Conservation (phyloP, 2,113 vertebrate genomes). For the Carassius auratus region DNA sequence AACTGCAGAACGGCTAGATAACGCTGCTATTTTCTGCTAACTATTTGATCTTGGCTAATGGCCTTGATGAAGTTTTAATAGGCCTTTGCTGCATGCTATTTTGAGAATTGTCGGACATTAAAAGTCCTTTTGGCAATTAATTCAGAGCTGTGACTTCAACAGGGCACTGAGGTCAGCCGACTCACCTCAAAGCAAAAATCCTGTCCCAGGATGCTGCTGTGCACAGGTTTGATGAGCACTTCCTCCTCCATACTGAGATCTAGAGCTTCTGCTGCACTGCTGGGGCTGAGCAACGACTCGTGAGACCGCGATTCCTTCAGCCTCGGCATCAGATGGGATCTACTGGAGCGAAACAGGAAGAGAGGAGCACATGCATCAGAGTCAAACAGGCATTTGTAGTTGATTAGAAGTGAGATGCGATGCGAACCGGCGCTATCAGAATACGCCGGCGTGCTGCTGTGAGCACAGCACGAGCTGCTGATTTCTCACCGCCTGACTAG, state of each 20-base stretch:
- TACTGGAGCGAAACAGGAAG: constrained; percentile 60
- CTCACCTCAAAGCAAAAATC: constrained; percentile 98
- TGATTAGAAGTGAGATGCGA: neutral
- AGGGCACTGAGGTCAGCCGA: neutral
- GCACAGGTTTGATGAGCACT: constrained; percentile 91
- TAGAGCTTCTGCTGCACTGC: constrained; percentile 84
- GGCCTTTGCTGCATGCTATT: constrained; percentile 21
- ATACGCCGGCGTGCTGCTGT: neutral
- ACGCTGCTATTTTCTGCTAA: constrained; percentile 32
- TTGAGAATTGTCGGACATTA: constrained; percentile 24
- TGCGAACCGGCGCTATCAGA: neutral
- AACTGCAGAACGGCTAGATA: neutral
- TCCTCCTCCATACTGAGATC: constrained; percentile 89
- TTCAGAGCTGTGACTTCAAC: neutral
- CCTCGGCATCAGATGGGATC: constrained; percentile 87
- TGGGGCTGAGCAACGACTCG: constrained; percentile 88
- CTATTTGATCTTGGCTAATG: constrained; percentile 36
- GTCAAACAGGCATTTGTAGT: neutral
- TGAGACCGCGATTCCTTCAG: constrained; percentile 89
- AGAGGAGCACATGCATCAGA: constrained; percentile 1
- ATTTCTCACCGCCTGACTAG: neutral
- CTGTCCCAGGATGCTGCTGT: constrained; percentile 93
- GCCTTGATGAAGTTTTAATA: constrained; percentile 32
- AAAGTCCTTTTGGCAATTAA: constrained; percentile 13
- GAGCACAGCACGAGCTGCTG: neutral